Percentiles rank a stretch among this genome's conserved stretches.
These are phyloP conservation scores for Dromaius novaehollandiae DNA, from an alignment of 2,113 vertebrate genomes.

Conservation along the genomic window DNA sequence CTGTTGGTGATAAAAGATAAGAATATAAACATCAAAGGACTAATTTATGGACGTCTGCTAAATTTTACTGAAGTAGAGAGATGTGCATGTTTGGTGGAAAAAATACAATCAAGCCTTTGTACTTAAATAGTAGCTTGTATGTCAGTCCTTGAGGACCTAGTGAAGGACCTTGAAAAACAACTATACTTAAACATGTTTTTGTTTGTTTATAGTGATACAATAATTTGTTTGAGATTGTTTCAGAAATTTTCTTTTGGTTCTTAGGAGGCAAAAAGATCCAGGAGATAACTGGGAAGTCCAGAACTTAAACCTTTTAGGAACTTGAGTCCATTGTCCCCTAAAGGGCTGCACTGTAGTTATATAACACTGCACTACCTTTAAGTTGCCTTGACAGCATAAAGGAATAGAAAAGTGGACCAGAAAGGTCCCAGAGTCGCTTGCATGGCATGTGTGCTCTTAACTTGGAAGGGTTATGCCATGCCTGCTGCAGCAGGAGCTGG, in stretches of 20 bases:
- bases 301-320: neutral
- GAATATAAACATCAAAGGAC: neutral
- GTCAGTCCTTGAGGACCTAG: neutral
- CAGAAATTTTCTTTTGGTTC: neutral
- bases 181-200: neutral
- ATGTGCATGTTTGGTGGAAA: neutral
- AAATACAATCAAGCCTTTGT: neutral
- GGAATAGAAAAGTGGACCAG: neutral
- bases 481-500: neutral
- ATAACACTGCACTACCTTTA: neutral
- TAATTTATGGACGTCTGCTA: neutral
- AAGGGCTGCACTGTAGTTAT: neutral
- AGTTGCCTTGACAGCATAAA: neutral
- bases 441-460: no score
- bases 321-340: neutral
- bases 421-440: neutral
- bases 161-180: neutral
- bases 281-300: neutral
- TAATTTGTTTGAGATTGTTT: neutral
- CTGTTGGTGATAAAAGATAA: neutral
- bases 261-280: neutral
- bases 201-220: neutral
- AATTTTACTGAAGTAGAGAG: neutral
- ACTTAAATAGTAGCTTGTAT: neutral
- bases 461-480: neutral